These are phyloP conservation scores for Sakesphorus luctuosus DNA, from an alignment of 2,113 vertebrate genomes.

Conservation along the genomic window DNA sequence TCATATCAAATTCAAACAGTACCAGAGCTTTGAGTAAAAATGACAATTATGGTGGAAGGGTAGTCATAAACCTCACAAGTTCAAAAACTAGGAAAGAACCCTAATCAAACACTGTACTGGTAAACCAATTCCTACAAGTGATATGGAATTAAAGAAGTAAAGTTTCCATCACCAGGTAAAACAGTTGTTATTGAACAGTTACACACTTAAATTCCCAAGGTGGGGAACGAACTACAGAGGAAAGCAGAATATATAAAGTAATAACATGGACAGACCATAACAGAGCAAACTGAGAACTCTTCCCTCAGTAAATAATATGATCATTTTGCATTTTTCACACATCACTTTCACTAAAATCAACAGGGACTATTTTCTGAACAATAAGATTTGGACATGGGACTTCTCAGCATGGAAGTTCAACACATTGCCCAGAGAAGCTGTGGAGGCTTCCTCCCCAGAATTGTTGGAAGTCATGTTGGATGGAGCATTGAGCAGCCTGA, in stretches of 20 bases:
- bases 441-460: accelerated
- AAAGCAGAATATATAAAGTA: not conserved
- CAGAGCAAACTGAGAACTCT: not conserved
- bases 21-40: not conserved
- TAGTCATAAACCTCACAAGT: not conserved
- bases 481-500: not conserved
- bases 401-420: not conserved
- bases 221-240: accelerated
- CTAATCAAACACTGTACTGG: not conserved
- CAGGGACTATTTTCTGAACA: not conserved
- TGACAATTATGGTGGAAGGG: too few relatives aligned
- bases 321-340: not conserved
- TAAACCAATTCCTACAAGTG: not conserved
- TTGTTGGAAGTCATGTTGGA: not conserved
- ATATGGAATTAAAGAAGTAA: not conserved
- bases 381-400: not conserved
- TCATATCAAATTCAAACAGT: not conserved
- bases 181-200: not conserved
- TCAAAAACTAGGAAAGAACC: not conserved
- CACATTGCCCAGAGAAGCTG: not conserved
- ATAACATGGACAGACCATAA: accelerated
- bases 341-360: not conserved
- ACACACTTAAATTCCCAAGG: not conserved
- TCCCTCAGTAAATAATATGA: not conserved
- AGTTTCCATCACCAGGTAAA: not conserved